phyloP scores from a whole-genome alignment of 2,888 invertebrate species.

The Epiblema foenella region DNA sequence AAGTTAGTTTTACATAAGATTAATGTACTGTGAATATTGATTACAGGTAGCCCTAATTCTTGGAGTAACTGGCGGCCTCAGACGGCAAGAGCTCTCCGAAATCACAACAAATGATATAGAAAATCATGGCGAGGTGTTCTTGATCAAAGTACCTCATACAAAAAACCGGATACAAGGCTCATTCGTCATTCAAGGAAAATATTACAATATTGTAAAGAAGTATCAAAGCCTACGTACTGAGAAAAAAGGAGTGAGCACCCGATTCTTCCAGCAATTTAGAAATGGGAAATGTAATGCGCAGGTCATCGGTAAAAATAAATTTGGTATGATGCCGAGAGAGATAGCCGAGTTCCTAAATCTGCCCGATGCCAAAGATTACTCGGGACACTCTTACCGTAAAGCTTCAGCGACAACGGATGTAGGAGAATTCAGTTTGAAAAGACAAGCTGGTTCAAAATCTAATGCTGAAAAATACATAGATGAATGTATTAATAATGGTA shows the following conservation, averaged over 20 bases:
- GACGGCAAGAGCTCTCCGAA: conserved; percentile 4
- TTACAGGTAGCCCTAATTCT: conserved; percentile 33
- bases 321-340: conserved; percentile 22
- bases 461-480: not conserved
- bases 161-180: not conserved
- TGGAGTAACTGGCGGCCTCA: conserved; percentile 8
- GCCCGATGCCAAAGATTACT: not conserved
- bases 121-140: conserved; percentile 15
- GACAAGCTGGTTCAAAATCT: not conserved
- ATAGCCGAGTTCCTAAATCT: conserved; percentile 25
- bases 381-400: conserved; percentile 16
- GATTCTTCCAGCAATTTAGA: conserved; percentile 24
- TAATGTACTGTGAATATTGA: not conserved
- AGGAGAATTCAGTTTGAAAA: not conserved
- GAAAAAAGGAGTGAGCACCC: not conserved
- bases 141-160: conserved; percentile 3
- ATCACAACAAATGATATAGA: conserved; percentile 19
- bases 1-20: not conserved
- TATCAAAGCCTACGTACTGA: conserved; percentile 13
- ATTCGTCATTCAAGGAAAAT: conserved; percentile 18
- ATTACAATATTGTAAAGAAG: conserved; percentile 10
- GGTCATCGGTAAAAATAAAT: conserved; percentile 15
- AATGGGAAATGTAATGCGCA: conserved; percentile 18
- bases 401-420: not conserved
- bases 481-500: not conserved